A percentile compares a stretch with the other conserved stretches of the same genome.
phyloP scores from a whole-genome alignment of 1,140 invertebrate species.

The Penaeus chinensis region DNA sequence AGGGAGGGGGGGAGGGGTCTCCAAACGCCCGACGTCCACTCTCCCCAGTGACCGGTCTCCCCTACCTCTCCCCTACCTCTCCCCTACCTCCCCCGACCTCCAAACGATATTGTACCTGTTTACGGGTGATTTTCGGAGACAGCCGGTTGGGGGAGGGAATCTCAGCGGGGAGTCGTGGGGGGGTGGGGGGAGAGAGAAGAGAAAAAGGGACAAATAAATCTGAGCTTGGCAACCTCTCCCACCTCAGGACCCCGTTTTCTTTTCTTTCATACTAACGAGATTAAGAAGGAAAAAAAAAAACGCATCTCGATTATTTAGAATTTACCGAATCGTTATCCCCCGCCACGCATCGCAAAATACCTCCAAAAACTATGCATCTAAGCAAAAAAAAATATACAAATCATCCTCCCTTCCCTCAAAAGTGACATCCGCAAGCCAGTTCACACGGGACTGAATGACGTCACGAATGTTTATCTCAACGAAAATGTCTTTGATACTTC shows the following conservation, averaged over 20 bases:
- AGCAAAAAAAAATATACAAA: background rate
- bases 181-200: no score
- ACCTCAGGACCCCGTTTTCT: background rate
- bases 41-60: background rate
- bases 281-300: background rate
- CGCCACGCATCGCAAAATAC: no score
- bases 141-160: no score
- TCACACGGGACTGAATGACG: no score
- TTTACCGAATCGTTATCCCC: no score
- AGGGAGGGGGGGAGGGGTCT: background rate
- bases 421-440: conserved; percentile 23
- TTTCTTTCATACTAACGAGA: conserved; percentile 47
- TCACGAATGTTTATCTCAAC: conserved; percentile 23
- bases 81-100: background rate
- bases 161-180: no score
- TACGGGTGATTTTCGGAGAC: background rate
- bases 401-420: background rate
- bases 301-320: no score
- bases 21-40: background rate
- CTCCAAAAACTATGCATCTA: background rate
- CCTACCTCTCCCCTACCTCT: background rate
- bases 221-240: conserved; percentile 28
- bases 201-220: conserved; percentile 10
- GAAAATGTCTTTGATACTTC: conserved; percentile 14
- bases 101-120: conserved; percentile 9